phyloP scores from a whole-genome alignment of 2,113 vertebrate genomes.

The Aspiorhynchus laticeps region DNA sequence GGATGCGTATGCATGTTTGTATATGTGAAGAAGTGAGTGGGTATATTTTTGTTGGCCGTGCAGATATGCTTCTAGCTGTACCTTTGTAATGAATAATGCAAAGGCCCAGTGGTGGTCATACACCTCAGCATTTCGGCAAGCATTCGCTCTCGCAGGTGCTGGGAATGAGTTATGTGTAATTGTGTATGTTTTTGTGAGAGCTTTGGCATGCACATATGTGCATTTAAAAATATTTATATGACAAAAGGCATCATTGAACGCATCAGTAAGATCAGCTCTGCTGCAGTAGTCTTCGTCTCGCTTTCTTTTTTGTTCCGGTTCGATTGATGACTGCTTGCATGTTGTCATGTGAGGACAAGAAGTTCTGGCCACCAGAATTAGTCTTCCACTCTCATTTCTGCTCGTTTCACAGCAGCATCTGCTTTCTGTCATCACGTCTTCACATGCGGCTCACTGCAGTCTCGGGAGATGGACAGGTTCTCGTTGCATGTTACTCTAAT shows the following conservation, averaged over 20 bases:
- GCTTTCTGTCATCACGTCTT: neutral
- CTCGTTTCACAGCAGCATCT: neutral
- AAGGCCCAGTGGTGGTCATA: constrained; percentile 20
- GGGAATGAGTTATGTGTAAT: constrained; percentile 1
- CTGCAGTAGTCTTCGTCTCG: neutral
- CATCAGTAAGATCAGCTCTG: neutral
- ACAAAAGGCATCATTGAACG: neutral
- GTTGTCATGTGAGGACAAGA: neutral
- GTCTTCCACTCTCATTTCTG: neutral
- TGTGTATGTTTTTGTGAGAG: neutral
- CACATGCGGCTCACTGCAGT: neutral
- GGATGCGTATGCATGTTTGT: neutral
- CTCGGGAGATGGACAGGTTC: neutral
- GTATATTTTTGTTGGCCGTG: neutral
- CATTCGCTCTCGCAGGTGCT: neutral
- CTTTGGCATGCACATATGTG: constrained; percentile 10
- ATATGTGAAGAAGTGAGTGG: neutral
- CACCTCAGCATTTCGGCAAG: constrained; percentile 19
- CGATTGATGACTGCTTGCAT: neutral
- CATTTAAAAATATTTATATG: neutral
- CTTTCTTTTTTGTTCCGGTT: neutral
- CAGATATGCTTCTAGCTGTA: constrained; percentile 14
- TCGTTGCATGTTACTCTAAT: neutral
- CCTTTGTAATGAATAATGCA: constrained; percentile 40
- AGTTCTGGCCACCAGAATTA: neutral